These are phyloP conservation scores for Pelagia noctiluca DNA, from an alignment of 30 jellyfish, hydroid and myxozoan genomes.

Conservation along the genomic window DNA sequence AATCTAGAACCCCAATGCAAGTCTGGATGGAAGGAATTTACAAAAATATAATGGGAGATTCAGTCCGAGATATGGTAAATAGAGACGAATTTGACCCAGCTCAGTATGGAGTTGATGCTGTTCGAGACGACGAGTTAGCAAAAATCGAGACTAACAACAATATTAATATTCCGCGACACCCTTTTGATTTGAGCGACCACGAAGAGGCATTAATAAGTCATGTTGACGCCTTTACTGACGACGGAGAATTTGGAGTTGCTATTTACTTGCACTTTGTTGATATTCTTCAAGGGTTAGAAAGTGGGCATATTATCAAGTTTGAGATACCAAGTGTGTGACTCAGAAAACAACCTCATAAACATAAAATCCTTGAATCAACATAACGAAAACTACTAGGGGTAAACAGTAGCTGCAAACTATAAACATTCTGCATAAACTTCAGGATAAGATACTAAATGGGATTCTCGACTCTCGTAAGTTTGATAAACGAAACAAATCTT, in stretches of 20 bases:
- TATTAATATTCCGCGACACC: slow-evolving; percentile 29
- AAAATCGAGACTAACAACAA: slow-evolving; percentile 11
- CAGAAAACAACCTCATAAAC: no score
- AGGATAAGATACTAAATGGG: no score
- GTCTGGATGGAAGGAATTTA: not conserved
- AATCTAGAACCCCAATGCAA: slow-evolving; percentile 13
- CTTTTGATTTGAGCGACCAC: slow-evolving; percentile 9
- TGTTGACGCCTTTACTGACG: slow-evolving; percentile 4
- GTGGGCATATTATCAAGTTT: no score
- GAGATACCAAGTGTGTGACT: no score
- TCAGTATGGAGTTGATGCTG: slow-evolving; percentile 30
- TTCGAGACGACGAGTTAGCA: slow-evolving; percentile 1
- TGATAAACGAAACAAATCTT: not conserved
- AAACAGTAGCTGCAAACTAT: no score
- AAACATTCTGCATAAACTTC: no score
- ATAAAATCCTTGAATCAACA: no score
- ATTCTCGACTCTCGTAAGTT: not conserved
- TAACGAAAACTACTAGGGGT: no score
- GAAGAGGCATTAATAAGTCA: not conserved
- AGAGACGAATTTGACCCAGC: slow-evolving; percentile 19
- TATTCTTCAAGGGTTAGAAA: not conserved
- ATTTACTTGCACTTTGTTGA: not conserved
- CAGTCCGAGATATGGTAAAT: slow-evolving; percentile 3
- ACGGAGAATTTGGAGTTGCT: not conserved
- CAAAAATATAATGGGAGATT: no score